These are phyloP conservation scores for Sciurus vulgaris DNA, from an alignment of 2,797 vertebrate genomes.

Conservation along the genomic window DNA sequence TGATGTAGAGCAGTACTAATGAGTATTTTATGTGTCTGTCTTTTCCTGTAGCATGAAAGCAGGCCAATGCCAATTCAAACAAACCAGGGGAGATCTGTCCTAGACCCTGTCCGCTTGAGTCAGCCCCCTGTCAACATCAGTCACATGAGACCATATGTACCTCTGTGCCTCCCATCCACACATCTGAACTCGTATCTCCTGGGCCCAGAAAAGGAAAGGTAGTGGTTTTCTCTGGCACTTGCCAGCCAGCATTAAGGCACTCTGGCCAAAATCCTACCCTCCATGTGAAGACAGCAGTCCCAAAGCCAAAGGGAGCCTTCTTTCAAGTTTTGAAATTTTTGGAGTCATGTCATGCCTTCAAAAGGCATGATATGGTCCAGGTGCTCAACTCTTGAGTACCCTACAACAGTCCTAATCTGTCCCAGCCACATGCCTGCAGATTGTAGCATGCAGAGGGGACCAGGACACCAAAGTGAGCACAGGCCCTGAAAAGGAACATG, in stretches of 20 bases:
- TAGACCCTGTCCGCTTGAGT: neutral
- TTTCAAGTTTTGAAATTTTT: no score
- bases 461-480: neutral
- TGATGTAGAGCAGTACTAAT: neutral
- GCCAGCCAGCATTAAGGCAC: neutral
- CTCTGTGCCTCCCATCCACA: neutral
- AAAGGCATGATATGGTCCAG: fast-evolving
- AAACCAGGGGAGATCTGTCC: neutral
- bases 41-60: neutral
- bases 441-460: fast-evolving
- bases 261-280: fast-evolving
- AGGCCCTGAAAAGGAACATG: neutral
- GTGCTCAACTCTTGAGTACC: fast-evolving
- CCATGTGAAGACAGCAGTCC: neutral
- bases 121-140: no score
- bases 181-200: fast-evolving
- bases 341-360: no score
- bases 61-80: no score
- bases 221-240: fast-evolving
- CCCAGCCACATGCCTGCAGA: no score
- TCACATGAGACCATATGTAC: fast-evolving
- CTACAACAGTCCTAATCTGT: fast-evolving
- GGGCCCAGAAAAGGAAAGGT: neutral
- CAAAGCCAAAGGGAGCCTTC: fast-evolving
- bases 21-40: neutral